Evolutionary conservation across 2,797 vertebrate genomes (phyloP), one percentile per base, ranked within the genome.

Genomic region (Paguma larvata): DNA sequence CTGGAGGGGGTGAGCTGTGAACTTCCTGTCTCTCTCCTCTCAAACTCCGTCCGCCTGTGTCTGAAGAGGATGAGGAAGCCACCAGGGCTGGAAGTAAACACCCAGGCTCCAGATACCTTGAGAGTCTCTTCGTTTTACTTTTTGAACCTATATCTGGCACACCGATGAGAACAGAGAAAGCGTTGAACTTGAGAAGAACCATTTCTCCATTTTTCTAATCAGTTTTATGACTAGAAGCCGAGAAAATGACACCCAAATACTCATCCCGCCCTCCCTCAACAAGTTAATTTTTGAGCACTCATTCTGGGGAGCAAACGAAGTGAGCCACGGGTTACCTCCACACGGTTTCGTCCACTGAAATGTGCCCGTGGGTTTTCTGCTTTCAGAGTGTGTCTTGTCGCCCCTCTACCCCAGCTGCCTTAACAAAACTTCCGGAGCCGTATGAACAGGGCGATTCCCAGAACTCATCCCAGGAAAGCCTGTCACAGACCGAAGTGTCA

Each of bases 41-140:
- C 21, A 8, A 25, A 4, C 38, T 3, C 53, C 23, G 6, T 38
- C 83, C 19, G 0, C 23, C 72, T 1, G 0, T 46, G 12, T 70
- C 89, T 51, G 38, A 48, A 59, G 63, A 75, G 19, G 23, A 21
- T 6, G 70, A 6, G 13, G 56, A 59, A 23, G 8, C 56, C 56
- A 23, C 6, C 7, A 18, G 2, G 11, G 77, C 6, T 19, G 19
- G 41, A 56, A 59, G 53, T 4, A 70, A 91, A 77, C 32, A 23
- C 15, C 80, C 5, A 0, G 41, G 13, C 51, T 19, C 51, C 15
- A 41, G 27, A 16, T 3, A 12, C 21, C 83, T 70, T 6, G 11
- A 32, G 27, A 89, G 78, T 32, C 9, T 14, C 82, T 9, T 85
- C n/a, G 48, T 51, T 87, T 72, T 6, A 68, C 62, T 48, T 23